Base-by-base conservation (phyloP, 1,140 invertebrate species). In the Hesperophylax magnus region DNA sequence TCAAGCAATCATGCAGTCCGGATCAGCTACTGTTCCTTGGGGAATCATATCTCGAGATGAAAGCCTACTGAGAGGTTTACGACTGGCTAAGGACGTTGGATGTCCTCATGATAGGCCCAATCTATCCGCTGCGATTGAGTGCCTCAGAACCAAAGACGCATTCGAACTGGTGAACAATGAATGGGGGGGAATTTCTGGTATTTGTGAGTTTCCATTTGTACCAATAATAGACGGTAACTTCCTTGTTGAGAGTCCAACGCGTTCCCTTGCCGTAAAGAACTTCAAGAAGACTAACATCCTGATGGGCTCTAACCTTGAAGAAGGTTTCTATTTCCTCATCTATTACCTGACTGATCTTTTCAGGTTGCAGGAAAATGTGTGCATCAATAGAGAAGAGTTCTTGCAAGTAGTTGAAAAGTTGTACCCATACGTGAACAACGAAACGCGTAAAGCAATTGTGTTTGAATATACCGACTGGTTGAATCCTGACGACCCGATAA, bases 231-330 rank as follows among this genome's bases (percentile, higher is more conserved):
- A 99, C 87, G 97, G 98, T 2, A 91, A 95, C 14, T 98, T 98
- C 86, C 90, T 99, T 34, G 94, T 96, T 85, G 97, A 99, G 87
- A 92, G 93, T 80, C 97, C 98, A 0, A 88, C 91, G 60, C 91
- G 93, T 60, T 95, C 96, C 1, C 87, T 99, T 78, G 91, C 91
- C 54, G 94, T 93, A 60, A 92, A 95, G 74, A 96, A 97, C 85
- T 99, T 98, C 89, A 99, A 99, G 88, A 97, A 97, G 86, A 96
- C 96, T 18, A 97, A 96, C 84, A 94, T 99, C 81, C 90, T 99
- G 18, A 93, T 98, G 91, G 98, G 98, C 7, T 96, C 94, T 53
- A 98, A 98, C 86, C 94, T 94, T 1, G 97, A 99, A 87, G 98
- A 99, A 88, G 97, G 97, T 11, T 96, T 95, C 86, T 99, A 96